phyloP scores from a whole-genome alignment of 2,113 vertebrate genomes.

The Eubucco bourcierii region DNA sequence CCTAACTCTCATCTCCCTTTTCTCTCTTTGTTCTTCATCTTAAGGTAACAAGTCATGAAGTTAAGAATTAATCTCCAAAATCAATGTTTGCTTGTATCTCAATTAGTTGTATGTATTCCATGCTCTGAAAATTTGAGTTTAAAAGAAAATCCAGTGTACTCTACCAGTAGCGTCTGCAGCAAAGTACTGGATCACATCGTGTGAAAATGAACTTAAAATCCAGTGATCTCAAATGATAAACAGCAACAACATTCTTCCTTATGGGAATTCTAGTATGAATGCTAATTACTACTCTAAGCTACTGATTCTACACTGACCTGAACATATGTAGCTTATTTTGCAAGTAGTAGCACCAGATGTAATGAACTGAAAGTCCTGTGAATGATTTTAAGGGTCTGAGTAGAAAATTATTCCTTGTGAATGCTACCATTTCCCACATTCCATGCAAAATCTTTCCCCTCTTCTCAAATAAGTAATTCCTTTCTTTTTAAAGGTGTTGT shows the following conservation, averaged over 20 bases:
- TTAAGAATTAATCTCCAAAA: not conserved
- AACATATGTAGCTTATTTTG: not conserved
- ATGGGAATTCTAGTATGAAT: not conserved
- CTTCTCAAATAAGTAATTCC: not conserved
- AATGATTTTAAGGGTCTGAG: not conserved
- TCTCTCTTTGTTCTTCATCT: not conserved
- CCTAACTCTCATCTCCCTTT: not conserved
- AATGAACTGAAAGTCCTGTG: not conserved
- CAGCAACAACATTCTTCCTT: not conserved
- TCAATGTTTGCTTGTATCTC: not conserved
- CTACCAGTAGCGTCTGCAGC: not conserved
- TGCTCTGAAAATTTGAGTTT: not conserved
- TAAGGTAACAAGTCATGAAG: not conserved
- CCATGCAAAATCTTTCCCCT: not conserved
- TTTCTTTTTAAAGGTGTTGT: not conserved
- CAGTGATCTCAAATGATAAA: not conserved
- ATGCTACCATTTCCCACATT: not conserved
- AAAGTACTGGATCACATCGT: not conserved
- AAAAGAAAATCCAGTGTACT: not conserved
- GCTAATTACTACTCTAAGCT: not conserved
- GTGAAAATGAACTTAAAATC: constrained; percentile 10
- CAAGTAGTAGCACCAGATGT: not conserved
- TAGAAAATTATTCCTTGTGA: not conserved
- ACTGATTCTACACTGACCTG: not conserved
- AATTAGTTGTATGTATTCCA: not conserved